These are phyloP conservation scores for Pseudocheirus occidentalis DNA, from an alignment of 2,797 vertebrate species.

Conservation along the genomic window DNA sequence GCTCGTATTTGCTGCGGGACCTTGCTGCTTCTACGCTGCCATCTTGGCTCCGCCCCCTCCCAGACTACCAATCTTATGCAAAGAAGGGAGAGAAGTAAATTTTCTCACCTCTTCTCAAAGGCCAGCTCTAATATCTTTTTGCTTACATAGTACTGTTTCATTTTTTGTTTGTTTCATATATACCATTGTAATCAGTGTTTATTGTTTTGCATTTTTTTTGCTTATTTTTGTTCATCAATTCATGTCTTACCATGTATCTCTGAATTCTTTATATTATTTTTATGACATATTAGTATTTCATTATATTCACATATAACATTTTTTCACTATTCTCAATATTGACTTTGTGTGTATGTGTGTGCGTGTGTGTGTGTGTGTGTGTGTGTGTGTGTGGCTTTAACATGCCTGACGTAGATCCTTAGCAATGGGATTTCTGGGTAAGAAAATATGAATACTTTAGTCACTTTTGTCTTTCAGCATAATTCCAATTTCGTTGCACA, in stretches of 20 bases:
- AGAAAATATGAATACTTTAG: background rate
- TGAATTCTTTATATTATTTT: background rate
- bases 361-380: no score
- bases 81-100: background rate
- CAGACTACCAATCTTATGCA: background rate
- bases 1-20: no score
- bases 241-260: background rate
- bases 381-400: no score
- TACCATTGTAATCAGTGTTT: background rate
- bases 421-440: no score
- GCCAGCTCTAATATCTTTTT: background rate
- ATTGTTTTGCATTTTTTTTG: background rate
- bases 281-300: background rate
- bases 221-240: background rate
- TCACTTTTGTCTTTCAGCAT: background rate
- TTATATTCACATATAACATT: background rate
- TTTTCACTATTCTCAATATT: background rate
- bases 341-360: background rate
- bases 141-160: background rate
- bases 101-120: background rate
- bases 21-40: no score
- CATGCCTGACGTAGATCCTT: no score
- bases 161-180: background rate
- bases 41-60: no score
- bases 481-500: background rate